A percentile compares a stretch with the other conserved stretches of the same genome.
Conservation (phyloP, 37 sponge, comb jelly and placozoan species). For the Halichondria panicea region DNA sequence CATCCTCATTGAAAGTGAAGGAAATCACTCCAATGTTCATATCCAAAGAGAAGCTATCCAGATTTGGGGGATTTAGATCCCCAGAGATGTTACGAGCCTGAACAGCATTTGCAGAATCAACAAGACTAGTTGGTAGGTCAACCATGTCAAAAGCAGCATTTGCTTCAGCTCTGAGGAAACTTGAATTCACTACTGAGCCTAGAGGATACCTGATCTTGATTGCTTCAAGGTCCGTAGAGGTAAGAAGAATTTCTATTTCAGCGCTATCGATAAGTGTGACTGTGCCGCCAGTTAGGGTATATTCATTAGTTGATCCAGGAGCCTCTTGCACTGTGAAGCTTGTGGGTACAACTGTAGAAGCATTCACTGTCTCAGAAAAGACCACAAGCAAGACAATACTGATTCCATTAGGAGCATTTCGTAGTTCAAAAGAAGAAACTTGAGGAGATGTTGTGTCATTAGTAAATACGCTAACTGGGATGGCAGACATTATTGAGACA, state of each 20-base stretch:
- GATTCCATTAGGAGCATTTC: constrained; percentile 50
- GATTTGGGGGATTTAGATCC: constrained; percentile 69
- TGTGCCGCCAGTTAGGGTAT: constrained; percentile 30
- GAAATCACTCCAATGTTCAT: constrained; percentile 66
- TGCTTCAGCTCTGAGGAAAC: constrained; percentile 48
- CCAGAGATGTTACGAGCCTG: constrained; percentile 56
- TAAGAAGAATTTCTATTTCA: constrained; percentile 53
- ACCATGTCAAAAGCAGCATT: constrained; percentile 70
- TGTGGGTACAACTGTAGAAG: constrained; percentile 52
- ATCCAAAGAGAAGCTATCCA: constrained; percentile 74
- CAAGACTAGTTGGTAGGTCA: constrained; percentile 10
- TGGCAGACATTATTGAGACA: constrained; percentile 30
- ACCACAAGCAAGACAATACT: constrained; percentile 45
- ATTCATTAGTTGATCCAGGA: constrained; percentile 15
- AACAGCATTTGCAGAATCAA: constrained; percentile 31
- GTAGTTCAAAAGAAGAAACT: constrained; percentile 62
- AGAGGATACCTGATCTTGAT: constrained; percentile 56
- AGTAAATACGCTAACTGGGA: constrained; percentile 45
- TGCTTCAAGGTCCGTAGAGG: constrained; percentile 20
- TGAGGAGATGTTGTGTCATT: constrained; percentile 56
- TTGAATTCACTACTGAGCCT: constrained; percentile 17
- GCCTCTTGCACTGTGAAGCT: constrained; percentile 40
- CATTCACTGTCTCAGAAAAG: constrained; percentile 74
- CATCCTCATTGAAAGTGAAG: constrained; percentile 75
- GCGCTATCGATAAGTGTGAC: constrained; percentile 41